A percentile compares a stretch with the other conserved stretches of the same genome.
Evolutionary conservation across 2,797 vertebrate genomes (phyloP).

Genomic region (Leptatherina wallacei): DNA sequence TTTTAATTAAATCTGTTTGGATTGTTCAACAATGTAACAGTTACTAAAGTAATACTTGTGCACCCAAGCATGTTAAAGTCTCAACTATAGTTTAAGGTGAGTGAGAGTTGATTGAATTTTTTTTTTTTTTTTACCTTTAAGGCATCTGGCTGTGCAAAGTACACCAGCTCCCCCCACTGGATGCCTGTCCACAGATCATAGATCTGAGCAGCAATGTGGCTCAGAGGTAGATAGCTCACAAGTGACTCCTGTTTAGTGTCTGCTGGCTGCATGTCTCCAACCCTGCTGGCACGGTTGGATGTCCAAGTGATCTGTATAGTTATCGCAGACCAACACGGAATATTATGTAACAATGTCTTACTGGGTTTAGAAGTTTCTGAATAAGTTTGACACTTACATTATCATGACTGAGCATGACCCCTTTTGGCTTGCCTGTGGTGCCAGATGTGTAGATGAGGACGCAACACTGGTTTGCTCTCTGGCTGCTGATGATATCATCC

Average conservation of each 20-base stretch:
- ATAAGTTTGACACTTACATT: conserved; percentile 79
- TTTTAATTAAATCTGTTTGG: neutral
- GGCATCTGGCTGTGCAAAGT: conserved; percentile 90
- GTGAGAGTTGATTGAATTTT: neutral
- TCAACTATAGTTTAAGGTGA: neutral
- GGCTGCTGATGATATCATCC: conserved; percentile 81
- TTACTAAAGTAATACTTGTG: neutral
- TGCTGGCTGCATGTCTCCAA: conserved; percentile 84
- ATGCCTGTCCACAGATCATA: conserved; percentile 91
- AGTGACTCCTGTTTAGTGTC: conserved; percentile 87
- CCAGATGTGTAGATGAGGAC: conserved; percentile 90
- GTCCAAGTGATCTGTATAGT: conserved; percentile 89
- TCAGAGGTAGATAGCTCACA: conserved; percentile 91
- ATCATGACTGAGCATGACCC: conserved; percentile 93
- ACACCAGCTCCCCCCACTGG: conserved; percentile 88
- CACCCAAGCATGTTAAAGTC: neutral
- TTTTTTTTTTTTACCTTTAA: conserved; percentile 83
- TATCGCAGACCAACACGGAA: conserved; percentile 7
- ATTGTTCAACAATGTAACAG: neutral
- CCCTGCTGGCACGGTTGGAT: conserved; percentile 83
- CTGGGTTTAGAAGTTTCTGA: neutral
- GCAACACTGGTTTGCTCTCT: conserved; percentile 89
- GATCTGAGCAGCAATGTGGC: conserved; percentile 91
- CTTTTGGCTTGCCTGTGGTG: conserved; percentile 90
- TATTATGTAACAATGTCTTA: neutral